phyloP scores from a whole-genome alignment of 2,797 vertebrate species.

The Notolabrus celidotus region DNA sequence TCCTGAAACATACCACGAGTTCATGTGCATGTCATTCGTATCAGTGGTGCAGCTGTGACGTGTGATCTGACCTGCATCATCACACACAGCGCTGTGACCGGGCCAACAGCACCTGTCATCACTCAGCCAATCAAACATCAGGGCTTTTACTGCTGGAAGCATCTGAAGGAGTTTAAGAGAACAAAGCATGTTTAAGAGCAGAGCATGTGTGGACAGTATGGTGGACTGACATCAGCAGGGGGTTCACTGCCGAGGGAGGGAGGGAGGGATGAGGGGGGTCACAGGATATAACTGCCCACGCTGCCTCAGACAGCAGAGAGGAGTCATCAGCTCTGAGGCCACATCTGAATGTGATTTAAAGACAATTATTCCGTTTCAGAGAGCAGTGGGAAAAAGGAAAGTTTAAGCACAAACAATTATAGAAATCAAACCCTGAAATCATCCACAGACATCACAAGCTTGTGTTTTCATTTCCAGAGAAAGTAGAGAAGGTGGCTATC shows the following conservation, averaged over 20 bases:
- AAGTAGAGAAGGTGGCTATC: not conserved
- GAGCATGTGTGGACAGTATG: constrained; percentile 53
- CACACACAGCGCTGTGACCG: not conserved
- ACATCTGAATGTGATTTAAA: constrained; percentile 77
- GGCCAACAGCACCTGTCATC: constrained; percentile 24
- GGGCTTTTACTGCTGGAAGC: constrained; percentile 6
- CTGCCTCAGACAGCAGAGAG: constrained; percentile 35
- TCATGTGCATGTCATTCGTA: no score
- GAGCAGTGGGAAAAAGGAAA: constrained; percentile 21
- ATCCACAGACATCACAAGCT: constrained; percentile 28
- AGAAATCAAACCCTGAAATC: constrained; percentile 53
- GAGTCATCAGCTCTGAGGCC: constrained; percentile 52
- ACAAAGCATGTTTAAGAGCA: constrained; percentile 53
- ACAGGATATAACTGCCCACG: constrained; percentile 70
- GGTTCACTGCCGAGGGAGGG: constrained; percentile 2
- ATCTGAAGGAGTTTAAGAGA: constrained; percentile 62
- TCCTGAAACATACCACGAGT: no score
- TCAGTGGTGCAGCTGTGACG: constrained; percentile 13
- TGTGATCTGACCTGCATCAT: constrained; percentile 4
- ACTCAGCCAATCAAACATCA: constrained; percentile 25
- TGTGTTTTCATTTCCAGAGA: constrained; percentile 41
- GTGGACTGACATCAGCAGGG: constrained; percentile 2
- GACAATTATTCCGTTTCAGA: constrained; percentile 63
- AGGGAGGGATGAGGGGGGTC: constrained; percentile 12
- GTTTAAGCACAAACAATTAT: constrained; percentile 50